Evolutionary conservation across 2,113 vertebrate genomes (phyloP).

Genomic region (Chionomys nivalis): DNA sequence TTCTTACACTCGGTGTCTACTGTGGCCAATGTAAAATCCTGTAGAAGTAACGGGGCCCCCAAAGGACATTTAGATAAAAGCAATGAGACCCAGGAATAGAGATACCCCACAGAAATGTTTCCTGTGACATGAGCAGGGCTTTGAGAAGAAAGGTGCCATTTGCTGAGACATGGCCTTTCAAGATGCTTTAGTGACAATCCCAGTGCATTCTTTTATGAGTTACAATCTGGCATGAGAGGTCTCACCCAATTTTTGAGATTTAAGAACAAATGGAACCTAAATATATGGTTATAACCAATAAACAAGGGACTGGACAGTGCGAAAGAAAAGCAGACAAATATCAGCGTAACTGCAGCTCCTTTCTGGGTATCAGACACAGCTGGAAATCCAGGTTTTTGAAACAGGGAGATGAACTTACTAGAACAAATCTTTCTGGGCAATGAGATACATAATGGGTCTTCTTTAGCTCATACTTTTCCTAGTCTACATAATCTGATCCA

Average conservation of each 20-base stretch:
- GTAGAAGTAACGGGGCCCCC: neutral
- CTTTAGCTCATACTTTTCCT: conserved; percentile 5
- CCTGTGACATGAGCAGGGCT: neutral
- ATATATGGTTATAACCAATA: neutral
- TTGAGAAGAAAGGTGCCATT: conserved; percentile 16
- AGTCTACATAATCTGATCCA: neutral
- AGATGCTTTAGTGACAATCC: neutral
- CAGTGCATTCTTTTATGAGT: neutral
- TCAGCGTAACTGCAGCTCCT: neutral
- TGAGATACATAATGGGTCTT: neutral
- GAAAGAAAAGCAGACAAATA: neutral
- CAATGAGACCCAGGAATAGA: neutral
- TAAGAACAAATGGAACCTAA: neutral
- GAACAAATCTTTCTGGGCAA: conserved; percentile 22
- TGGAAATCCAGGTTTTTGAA: neutral
- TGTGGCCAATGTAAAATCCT: neutral
- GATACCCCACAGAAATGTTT: neutral
- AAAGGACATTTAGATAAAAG: conserved; percentile 43
- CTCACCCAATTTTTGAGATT: neutral
- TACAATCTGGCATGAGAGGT: neutral
- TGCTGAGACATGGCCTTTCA: neutral
- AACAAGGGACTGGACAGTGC: neutral
- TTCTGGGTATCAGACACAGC: neutral
- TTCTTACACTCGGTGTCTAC: neutral
- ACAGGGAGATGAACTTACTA: neutral